A percentile compares a stretch with the other conserved stretches of the same genome.
Evolutionary conservation across 2,113 vertebrate species (phyloP).

Genomic region (Propithecus coquereli): DNA sequence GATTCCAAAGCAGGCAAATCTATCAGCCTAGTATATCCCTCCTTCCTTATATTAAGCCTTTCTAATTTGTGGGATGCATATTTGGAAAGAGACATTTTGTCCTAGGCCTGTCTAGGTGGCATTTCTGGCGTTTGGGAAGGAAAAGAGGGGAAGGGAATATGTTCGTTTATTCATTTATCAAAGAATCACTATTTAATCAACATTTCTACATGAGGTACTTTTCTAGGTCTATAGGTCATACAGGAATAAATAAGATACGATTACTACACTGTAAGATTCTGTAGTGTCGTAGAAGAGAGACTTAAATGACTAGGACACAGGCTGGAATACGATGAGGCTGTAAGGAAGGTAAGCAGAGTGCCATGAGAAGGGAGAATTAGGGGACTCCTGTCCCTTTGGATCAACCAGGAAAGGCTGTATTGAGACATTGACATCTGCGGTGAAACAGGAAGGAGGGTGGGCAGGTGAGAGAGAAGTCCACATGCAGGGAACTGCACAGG

Average conservation of each 20-base stretch:
- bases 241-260: neutral
- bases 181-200: neutral
- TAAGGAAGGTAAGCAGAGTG: neutral
- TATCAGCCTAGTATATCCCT: neutral
- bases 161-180: neutral
- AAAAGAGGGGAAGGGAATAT: neutral
- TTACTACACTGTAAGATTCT: neutral
- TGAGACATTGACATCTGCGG: neutral
- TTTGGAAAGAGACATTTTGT: neutral
- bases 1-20: neutral
- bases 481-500: neutral
- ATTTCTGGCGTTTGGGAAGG: neutral
- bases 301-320: neutral
- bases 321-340: neutral
- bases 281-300: neutral
- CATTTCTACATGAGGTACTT: neutral
- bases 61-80: neutral
- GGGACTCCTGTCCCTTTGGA: neutral
- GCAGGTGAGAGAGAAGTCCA: neutral
- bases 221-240: neutral
- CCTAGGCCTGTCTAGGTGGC: neutral
- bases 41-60: neutral
- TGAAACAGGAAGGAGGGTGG: neutral
- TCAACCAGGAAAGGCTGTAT: neutral
- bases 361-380: fast-evolving